Conservation (phyloP, 2,797 vertebrate species). For the Pseudochirops cupreus region DNA sequence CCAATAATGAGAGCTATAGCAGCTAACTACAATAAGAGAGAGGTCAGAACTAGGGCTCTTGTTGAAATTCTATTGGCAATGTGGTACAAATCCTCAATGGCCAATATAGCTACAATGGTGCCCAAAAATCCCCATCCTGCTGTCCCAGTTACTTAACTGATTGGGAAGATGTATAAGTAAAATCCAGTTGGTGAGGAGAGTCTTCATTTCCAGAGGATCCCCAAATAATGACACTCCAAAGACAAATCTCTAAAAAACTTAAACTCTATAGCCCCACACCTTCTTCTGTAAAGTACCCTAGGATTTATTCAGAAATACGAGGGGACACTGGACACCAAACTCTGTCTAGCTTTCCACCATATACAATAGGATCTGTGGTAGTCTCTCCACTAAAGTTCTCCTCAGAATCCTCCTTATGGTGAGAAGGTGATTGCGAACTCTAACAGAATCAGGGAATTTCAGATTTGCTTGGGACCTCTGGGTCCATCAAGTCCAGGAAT, state of each 20-base stretch:
- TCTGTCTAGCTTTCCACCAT: neutral
- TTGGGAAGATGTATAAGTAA: neutral
- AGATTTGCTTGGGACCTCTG: neutral
- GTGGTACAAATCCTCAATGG: neutral
- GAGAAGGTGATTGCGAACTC: neutral
- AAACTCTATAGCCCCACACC: neutral
- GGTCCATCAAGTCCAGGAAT: neutral
- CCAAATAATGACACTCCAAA: neutral
- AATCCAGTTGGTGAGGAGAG: neutral
- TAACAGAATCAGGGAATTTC: neutral
- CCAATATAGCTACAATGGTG: neutral
- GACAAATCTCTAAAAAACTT: neutral
- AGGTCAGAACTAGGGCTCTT: neutral
- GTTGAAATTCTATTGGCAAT: neutral
- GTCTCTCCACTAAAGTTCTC: neutral
- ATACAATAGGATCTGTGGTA: neutral
- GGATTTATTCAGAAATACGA: neutral
- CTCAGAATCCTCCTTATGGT: neutral
- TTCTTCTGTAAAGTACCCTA: neutral
- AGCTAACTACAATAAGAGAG: neutral
- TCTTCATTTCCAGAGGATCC: conserved; percentile 7
- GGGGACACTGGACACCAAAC: too few species aligned
- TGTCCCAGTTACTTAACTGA: neutral
- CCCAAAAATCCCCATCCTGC: neutral
- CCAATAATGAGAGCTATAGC: neutral